phyloP scores from a whole-genome alignment of 2,797 vertebrate species.

The Dipus sagitta region DNA sequence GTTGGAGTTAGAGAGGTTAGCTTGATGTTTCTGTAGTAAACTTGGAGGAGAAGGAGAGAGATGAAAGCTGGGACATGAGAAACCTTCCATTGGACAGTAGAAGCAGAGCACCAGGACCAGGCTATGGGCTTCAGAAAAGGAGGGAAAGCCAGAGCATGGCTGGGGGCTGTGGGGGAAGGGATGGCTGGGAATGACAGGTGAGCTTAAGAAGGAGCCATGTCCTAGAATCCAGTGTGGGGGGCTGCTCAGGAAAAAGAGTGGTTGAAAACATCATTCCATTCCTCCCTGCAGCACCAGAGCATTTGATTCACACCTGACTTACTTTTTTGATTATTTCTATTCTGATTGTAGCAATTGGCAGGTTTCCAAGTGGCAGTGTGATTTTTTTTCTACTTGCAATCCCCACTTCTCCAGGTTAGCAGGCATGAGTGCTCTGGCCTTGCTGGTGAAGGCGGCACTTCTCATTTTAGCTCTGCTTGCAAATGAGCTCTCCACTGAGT shows the following conservation, averaged over 20 bases:
- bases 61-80: not conserved
- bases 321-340: slow-evolving; percentile 72
- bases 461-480: slow-evolving; percentile 71
- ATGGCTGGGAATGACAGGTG: not conserved
- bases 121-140: not conserved
- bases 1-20: not conserved
- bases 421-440: slow-evolving; percentile 66
- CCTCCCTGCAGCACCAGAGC: not conserved
- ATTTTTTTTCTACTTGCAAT: slow-evolving; percentile 60
- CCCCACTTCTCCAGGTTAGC: slow-evolving; percentile 65
- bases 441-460: slow-evolving; percentile 63
- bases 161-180: no score
- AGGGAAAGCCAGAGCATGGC: not conserved
- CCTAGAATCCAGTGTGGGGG: not conserved
- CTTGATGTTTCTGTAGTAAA: not conserved
- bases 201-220: not conserved
- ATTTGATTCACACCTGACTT: slow-evolving; percentile 69
- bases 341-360: slow-evolving; percentile 61
- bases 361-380: slow-evolving; percentile 51
- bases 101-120: not conserved
- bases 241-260: not conserved
- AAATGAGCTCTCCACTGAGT: slow-evolving; percentile 49
- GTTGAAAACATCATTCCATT: not conserved
- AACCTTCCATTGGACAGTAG: not conserved
- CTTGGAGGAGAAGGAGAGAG: not conserved